Evolutionary conservation across 2,888 invertebrate species (phyloP), one percentile per base, ranked within the genome.

Genomic region (Xestia rhomboidea): DNA sequence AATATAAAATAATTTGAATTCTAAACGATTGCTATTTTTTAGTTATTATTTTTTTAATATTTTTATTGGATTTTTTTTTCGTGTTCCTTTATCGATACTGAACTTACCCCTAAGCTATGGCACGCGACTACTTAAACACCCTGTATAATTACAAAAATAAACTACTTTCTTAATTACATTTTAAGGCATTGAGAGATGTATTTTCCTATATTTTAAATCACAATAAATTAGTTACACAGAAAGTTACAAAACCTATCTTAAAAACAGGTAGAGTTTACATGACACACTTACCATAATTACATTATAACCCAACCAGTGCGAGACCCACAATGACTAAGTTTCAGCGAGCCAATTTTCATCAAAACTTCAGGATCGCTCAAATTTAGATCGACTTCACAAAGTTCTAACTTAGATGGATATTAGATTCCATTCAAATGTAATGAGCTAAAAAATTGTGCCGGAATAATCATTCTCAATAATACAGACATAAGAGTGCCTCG

Each of bases 321-420:
- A 68, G 54, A 67, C 49, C 68, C 76, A 77, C 77, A 77, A 73
- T 77, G 76, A 10, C 77, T 79, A 86, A 86, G 78, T 84, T 87
- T 81, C 76, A 73, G 44, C 73, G 73, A 84, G 68, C 73, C 79
- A 87, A 87, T 87, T 86, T 86, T 78, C 84, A 86, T 87, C 84
- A 79, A 84, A 87, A 87, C 87, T 87, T 86, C 51, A 79, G 72
- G 62, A 84, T 76, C 70, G 77, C 88, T 82, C 72, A 84, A 87
- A 87, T 82, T 87, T 87, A 80, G 84, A 86, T 84, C 79, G 82
- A 87, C 79, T 87, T 87, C 41, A 62, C 76, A 57, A 85, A 87
- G 79, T 87, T 74, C 73, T 75, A 81, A 79, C 86, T 76, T 80
- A 73, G 54, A 81, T 85, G 62, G 77, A 74, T 74, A 81, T 83